These are phyloP conservation scores for Adelphocoris suturalis DNA, from an alignment of 2,888 invertebrate genomes.

Conservation along the genomic window DNA sequence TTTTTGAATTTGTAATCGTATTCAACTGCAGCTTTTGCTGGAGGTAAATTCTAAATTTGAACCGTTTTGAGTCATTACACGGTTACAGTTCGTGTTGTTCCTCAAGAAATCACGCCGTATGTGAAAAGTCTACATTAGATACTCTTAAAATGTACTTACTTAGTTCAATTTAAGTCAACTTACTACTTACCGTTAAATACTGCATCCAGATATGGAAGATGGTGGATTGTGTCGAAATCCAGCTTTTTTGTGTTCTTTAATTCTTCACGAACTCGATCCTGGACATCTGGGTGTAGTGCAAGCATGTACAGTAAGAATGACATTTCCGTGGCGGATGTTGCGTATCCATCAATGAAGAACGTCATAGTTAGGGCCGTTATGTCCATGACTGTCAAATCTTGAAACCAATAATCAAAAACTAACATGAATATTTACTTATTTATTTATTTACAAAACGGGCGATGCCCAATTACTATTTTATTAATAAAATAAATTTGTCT, in stretches of 20 bases:
- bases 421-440: background rate
- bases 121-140: too few species aligned
- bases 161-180: too few species aligned
- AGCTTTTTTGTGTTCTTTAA: constrained; percentile 9
- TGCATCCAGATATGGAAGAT: constrained; percentile 54
- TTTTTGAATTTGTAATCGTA: background rate
- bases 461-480: too few species aligned
- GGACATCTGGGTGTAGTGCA: constrained; percentile 62
- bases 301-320: constrained; percentile 60
- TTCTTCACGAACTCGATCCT: constrained; percentile 59
- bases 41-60: too few species aligned
- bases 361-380: constrained; percentile 56
- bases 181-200: constrained; percentile 36
- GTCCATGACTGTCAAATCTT: constrained; percentile 19
- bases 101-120: too few species aligned
- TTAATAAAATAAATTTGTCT: too few species aligned
- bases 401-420: background rate
- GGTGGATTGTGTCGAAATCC: constrained; percentile 50
- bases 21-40: background rate
- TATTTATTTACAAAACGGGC: too few species aligned
- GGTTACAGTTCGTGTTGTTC: too few species aligned
- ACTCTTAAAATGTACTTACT: too few species aligned
- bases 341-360: constrained; percentile 68
- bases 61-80: too few species aligned
- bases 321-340: constrained; percentile 62